A percentile compares a stretch with the other conserved stretches of the same genome.
Evolutionary conservation across 2,797 vertebrate species (phyloP).

Genomic region (Phalloptychus januarius): DNA sequence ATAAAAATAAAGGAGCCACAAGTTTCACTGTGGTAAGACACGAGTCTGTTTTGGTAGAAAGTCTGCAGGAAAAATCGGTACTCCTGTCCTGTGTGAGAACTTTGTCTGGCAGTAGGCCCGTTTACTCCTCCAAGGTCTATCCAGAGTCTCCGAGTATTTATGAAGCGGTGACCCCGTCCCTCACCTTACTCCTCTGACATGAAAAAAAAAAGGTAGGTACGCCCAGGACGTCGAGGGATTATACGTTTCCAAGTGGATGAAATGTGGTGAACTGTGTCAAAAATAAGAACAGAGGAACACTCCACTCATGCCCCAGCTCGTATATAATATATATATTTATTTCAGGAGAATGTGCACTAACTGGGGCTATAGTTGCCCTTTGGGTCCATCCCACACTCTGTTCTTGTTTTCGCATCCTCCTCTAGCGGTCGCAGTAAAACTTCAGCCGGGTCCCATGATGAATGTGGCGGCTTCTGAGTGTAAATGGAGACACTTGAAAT

Average conservation of each 20-base stretch:
- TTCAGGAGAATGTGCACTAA: slow-evolving; percentile 4
- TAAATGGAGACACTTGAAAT: slow-evolving; percentile 99
- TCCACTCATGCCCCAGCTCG: slow-evolving; percentile 50
- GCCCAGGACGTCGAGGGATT: slow-evolving; percentile 67
- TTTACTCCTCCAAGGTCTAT: slow-evolving; percentile 49
- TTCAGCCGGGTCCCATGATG: slow-evolving; percentile 90
- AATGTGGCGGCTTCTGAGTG: slow-evolving; percentile 93
- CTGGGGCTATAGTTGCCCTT: slow-evolving; percentile 71
- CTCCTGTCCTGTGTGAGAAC: slow-evolving; percentile 41
- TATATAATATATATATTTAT: slow-evolving; percentile 29
- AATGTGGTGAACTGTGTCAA: slow-evolving; percentile 54
- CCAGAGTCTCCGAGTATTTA: slow-evolving; percentile 70
- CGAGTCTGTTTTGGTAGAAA: slow-evolving; percentile 20
- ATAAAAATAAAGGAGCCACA: slow-evolving; percentile 39
- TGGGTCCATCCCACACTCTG: slow-evolving; percentile 87
- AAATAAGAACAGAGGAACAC: slow-evolving; percentile 33
- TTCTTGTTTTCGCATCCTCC: slow-evolving; percentile 90
- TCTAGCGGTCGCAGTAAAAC: slow-evolving; percentile 92
- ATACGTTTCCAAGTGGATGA: slow-evolving; percentile 61
- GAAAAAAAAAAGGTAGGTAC: slow-evolving; percentile 63
- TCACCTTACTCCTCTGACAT: slow-evolving; percentile 74
- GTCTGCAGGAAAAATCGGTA: slow-evolving; percentile 43
- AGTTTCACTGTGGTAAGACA: slow-evolving; percentile 29
- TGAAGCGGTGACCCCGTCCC: slow-evolving; percentile 69
- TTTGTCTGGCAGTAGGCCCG: slow-evolving; percentile 37